Conservation (phyloP, 2,888 invertebrate species). For the Aspidapion aeneum region DNA sequence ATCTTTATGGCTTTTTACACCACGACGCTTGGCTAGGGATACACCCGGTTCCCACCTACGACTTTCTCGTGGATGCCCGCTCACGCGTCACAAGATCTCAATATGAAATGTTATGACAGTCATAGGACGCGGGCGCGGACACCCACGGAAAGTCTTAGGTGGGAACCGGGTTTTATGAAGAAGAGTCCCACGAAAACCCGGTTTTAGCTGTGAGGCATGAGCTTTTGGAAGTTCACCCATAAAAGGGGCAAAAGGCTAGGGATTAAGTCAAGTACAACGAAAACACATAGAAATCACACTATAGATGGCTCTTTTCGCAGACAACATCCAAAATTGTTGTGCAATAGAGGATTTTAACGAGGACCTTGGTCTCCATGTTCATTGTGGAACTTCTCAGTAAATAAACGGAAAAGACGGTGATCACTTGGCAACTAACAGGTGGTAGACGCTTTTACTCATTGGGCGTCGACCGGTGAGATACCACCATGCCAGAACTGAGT, state of each 20-base stretch:
- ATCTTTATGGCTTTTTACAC: conserved; percentile 3
- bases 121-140: too few relatives aligned
- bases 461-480: too few relatives aligned
- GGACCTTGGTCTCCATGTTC: not conserved
- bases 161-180: too few relatives aligned
- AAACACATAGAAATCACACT: not conserved
- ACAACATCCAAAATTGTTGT: conserved; percentile 5
- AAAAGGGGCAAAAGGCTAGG: not conserved
- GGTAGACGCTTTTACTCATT: too few relatives aligned
- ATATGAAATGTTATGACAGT: too few relatives aligned
- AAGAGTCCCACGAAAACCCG: conserved; percentile 4
- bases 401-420: not conserved
- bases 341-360: not conserved
- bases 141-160: too few relatives aligned
- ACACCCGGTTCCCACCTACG: too few relatives aligned
- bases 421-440: not conserved
- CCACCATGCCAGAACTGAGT: too few relatives aligned
- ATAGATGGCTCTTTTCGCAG: not conserved
- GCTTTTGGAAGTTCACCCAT: conserved; percentile 5
- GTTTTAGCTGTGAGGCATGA: conserved; percentile 2
- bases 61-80: too few relatives aligned
- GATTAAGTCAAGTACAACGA: not conserved
- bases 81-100: too few relatives aligned
- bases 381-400: conserved; percentile 1
- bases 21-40: conserved; percentile 1